phyloP scores from a whole-genome alignment of 2,888 invertebrate species.

The Lasioglossum pauxillum region DNA sequence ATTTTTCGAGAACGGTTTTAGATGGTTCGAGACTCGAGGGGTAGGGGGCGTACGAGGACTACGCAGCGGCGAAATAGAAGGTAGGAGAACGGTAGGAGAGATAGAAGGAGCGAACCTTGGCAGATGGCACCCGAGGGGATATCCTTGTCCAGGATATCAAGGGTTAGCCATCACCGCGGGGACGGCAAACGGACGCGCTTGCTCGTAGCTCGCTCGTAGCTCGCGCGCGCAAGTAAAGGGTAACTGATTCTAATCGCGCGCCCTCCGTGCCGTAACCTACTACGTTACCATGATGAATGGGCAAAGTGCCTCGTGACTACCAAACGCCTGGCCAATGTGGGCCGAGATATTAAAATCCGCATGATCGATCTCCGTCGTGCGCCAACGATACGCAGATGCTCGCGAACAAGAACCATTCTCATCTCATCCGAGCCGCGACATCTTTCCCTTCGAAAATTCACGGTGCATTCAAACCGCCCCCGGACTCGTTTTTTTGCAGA shows the following conservation, averaged over 20 bases:
- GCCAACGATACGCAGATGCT: conserved; percentile 57
- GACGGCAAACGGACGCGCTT: conserved; percentile 55
- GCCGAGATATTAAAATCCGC: conserved; percentile 80
- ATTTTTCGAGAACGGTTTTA: conserved; percentile 65
- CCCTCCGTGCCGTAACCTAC: conserved; percentile 77
- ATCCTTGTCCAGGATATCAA: conserved; percentile 81
- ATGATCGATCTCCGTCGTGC: conserved; percentile 78
- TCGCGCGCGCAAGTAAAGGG: conserved; percentile 80
- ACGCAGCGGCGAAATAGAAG: conserved; percentile 37
- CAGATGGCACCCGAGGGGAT: conserved; percentile 84
- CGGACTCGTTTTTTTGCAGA: neutral
- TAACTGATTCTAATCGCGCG: conserved; percentile 84
- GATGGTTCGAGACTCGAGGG: neutral
- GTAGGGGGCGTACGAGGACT: conserved; percentile 26
- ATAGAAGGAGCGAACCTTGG: conserved; percentile 78
- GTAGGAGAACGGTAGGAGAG: conserved; percentile 55
- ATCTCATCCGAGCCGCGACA: neutral
- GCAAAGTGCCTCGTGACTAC: conserved; percentile 81
- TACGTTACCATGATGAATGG: conserved; percentile 82
- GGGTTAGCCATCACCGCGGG: conserved; percentile 79
- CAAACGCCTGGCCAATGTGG: conserved; percentile 74
- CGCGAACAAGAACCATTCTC: conserved; percentile 1
- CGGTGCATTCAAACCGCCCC: neutral
- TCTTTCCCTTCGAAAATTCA: conserved; percentile 9
- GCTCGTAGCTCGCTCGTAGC: conserved; percentile 43